Evolutionary conservation across 92 coral and sea anemone species (phyloP).

Genomic region (Phymanthus crucifer): DNA sequence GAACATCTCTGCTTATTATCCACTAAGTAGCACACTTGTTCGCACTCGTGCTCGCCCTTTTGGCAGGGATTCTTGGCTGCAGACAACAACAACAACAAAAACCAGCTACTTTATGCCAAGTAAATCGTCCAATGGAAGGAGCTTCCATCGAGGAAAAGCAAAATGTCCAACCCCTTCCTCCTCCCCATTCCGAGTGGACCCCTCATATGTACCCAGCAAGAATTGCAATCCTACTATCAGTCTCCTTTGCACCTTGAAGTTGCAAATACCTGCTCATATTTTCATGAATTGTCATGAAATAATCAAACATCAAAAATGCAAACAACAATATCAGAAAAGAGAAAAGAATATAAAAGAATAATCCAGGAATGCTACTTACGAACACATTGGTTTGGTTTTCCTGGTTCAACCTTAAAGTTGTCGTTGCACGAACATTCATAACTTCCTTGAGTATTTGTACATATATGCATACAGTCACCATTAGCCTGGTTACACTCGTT

Average conservation of each 20-base stretch:
- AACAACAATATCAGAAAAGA: background rate
- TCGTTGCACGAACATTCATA: constrained; percentile 51
- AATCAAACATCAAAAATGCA: background rate
- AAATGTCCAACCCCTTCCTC: too few relatives aligned
- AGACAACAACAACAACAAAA: background rate
- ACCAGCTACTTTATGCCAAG: background rate
- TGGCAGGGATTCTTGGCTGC: constrained; percentile 33
- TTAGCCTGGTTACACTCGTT: constrained; percentile 43
- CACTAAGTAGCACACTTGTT: constrained; percentile 25
- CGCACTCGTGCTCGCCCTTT: constrained; percentile 15
- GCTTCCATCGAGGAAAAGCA: too few relatives aligned
- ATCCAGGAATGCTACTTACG: constrained; percentile 32
- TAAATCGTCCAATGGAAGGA: too few relatives aligned
- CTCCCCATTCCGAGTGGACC: too few relatives aligned
- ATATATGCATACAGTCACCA: constrained; percentile 53
- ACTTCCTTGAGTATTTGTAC: constrained; percentile 36
- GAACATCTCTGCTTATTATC: constrained; percentile 29
- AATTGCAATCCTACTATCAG: too few relatives aligned
- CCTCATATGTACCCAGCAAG: too few relatives aligned
- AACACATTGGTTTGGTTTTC: constrained; percentile 46
- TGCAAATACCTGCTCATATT: too few relatives aligned
- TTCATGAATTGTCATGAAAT: background rate
- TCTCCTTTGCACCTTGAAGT: too few relatives aligned
- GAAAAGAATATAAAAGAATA: background rate
- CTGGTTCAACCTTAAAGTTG: constrained; percentile 46